Evolutionary conservation across 2,113 vertebrate genomes (phyloP), one percentile per base, ranked within the genome.

Genomic region (Phaethon lepturus): DNA sequence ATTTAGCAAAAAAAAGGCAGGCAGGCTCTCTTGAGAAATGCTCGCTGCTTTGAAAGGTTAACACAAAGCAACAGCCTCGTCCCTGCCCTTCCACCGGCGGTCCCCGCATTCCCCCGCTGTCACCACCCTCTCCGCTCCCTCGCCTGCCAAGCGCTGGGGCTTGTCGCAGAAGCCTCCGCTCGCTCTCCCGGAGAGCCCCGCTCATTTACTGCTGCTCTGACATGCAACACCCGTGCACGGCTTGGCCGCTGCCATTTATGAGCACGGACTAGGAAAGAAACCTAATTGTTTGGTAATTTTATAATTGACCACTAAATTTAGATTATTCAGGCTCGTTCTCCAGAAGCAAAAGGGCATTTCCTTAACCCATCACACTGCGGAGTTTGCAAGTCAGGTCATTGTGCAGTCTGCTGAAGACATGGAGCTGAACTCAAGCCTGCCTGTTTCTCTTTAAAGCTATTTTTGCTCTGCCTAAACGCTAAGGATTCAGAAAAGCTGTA

Each of bases 111-210:
- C 95, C 71, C 52, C 59, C 0, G 9, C 82, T 94, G 86, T 86
- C 90, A 92, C 47, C 90, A 90, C 88, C 75, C 63, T 90, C 71
- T 71, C 78, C 0, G 3, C 42, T 88, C 38, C 56, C 42, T 75
- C 19, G 2, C 31, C 80, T 92, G 71, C 80, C 90, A 53, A 68
- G 73, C 3, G 55, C 56, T 53, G 0, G 0, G 75, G 72, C 28
- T 85, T 49, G 53, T 73, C 2, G 2, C 28, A n/a, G 72, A 55
- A 90, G 74, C 49, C 62, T 91, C 52, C 6, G 7, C 35, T 73
- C 0, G 0, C 40, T 49, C 47, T 76, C 78, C 74, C 2, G 1
- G 23, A 84, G 42, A 87, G 35, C 18, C 17, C 22, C 0, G 2
- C 62, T 94, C 67, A 10, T 31, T 74, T n/a, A 47, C 53, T 38